Conservation (phyloP, 2,797 vertebrate species). For the Percopsis omiscomaycus region DNA sequence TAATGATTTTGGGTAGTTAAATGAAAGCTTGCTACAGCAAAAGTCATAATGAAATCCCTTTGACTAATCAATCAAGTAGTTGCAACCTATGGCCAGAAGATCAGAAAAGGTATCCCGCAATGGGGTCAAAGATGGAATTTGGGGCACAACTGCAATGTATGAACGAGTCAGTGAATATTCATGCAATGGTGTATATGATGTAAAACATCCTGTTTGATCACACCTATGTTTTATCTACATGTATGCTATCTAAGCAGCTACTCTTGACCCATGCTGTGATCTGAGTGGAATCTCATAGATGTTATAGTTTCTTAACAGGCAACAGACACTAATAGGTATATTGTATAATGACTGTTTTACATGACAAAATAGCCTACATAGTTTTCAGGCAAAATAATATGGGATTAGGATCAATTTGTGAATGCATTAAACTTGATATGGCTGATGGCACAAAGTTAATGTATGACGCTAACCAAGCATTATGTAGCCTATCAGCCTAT, state of each 20-base stretch:
- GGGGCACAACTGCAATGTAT: conserved; percentile 27
- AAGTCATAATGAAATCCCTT: conserved; percentile 10
- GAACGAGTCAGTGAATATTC: conserved; percentile 46
- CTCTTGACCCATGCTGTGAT: too few relatives aligned
- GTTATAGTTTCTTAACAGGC: not conserved
- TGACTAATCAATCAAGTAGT: conserved; percentile 32
- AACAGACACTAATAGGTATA: conserved; percentile 12
- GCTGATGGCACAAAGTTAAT: conserved; percentile 21
- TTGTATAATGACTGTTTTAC: too few relatives aligned
- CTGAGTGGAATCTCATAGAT: too few relatives aligned
- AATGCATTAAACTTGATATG: not conserved
- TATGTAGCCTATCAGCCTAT: conserved; percentile 6
- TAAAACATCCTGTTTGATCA: conserved; percentile 29
- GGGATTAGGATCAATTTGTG: not conserved
- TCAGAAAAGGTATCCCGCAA: conserved; percentile 3
- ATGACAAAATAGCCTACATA: too few relatives aligned
- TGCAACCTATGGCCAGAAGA: conserved; percentile 24
- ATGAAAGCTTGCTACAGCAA: conserved; percentile 11
- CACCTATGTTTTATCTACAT: conserved; percentile 7
- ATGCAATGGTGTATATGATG: conserved; percentile 24
- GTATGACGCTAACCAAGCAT: not conserved
- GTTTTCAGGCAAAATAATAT: conserved; percentile 1
- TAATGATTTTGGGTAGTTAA: conserved; percentile 22
- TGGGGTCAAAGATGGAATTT: conserved; percentile 16
- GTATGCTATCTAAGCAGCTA: conserved; percentile 18